Conservation (phyloP, 2,888 invertebrate species). For the Agrenia bidenticulata region DNA sequence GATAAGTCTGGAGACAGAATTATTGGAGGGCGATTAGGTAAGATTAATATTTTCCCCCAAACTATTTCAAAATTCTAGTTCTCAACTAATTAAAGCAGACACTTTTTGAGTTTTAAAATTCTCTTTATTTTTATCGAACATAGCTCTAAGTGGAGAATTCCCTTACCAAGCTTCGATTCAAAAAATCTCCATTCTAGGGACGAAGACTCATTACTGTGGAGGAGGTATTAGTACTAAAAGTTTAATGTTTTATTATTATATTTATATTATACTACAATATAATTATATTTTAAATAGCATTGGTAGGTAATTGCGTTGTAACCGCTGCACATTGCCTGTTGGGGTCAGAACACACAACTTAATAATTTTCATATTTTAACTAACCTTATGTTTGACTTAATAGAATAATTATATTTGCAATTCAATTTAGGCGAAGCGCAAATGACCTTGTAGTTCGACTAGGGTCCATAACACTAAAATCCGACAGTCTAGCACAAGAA, state of each 20-base stretch:
- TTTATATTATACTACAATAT: conserved; percentile 1
- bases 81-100: conserved; percentile 8
- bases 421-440: conserved; percentile 32
- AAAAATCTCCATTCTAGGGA: conserved; percentile 47
- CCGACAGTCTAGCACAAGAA: conserved; percentile 34
- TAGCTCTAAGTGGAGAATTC: conserved; percentile 48
- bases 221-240: too few relatives aligned
- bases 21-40: conserved; percentile 45
- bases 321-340: conserved; percentile 50
- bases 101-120: conserved; percentile 10
- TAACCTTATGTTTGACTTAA: too few relatives aligned
- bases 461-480: conserved; percentile 45
- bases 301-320: conserved; percentile 39
- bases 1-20: conserved; percentile 45
- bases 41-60: background rate
- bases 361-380: background rate
- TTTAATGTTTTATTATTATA: conserved; percentile 14
- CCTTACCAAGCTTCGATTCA: conserved; percentile 50
- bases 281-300: too few relatives aligned
- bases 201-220: conserved; percentile 51
- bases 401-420: background rate
- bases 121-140: background rate
- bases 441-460: conserved; percentile 45
- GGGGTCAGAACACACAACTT: background rate
- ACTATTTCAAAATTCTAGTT: conserved; percentile 2